These are phyloP conservation scores for Exaiptasia diaphana DNA, from an alignment of 64 coral and sea anemone species.

Conservation along the genomic window DNA sequence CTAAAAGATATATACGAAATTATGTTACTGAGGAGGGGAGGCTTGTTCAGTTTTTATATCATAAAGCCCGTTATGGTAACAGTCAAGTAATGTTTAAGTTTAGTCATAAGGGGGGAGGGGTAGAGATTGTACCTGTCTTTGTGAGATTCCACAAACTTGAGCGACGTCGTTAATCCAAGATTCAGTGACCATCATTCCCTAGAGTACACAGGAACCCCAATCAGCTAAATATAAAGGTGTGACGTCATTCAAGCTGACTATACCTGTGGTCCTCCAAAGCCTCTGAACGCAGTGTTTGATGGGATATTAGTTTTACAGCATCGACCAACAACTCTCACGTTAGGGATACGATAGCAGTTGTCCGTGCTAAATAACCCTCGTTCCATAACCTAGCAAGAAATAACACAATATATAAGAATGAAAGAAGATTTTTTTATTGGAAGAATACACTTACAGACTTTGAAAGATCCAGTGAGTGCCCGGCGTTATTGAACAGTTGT, in stretches of 20 bases:
- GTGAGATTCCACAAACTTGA: conserved; percentile 67
- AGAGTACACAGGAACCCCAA: neutral
- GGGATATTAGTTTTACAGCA: conserved; percentile 76
- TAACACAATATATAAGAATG: neutral
- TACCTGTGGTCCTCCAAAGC: conserved; percentile 81
- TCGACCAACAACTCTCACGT: conserved; percentile 51
- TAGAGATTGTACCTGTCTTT: conserved; percentile 37
- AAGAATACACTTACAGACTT: conserved; percentile 38
- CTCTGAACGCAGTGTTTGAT: conserved; percentile 78
- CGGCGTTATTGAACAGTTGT: conserved; percentile 65
- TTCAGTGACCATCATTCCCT: conserved; percentile 82
- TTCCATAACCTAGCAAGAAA: conserved; percentile 53
- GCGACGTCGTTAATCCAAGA: conserved; percentile 84
- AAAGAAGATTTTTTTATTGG: neutral
- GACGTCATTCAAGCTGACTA: neutral
- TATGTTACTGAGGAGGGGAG: no score
- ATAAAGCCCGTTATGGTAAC: no score
- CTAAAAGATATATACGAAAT: neutral
- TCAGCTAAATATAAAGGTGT: neutral
- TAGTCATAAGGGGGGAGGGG: no score
- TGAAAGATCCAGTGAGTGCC: conserved; percentile 70
- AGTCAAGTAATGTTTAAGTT: no score
- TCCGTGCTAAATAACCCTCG: conserved; percentile 55
- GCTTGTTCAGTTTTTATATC: no score
- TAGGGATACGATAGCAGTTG: conserved; percentile 70